These are phyloP conservation scores for Fulica atra DNA, from an alignment of 2,113 vertebrate species.

Conservation along the genomic window DNA sequence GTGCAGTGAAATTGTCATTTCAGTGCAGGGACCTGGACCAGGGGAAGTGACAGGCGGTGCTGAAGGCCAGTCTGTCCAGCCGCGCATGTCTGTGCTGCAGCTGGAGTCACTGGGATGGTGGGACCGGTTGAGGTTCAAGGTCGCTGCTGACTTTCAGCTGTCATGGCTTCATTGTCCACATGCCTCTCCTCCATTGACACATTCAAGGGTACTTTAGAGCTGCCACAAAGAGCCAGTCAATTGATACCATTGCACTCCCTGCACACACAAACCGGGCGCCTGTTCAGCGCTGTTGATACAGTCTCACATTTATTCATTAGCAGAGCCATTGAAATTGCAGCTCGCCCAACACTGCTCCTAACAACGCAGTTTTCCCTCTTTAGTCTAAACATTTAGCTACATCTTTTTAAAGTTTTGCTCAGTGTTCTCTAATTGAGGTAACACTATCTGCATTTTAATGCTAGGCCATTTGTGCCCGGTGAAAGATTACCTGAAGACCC, in stretches of 20 bases:
- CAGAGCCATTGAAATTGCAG: conserved; percentile 60
- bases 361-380: conserved; percentile 61
- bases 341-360: conserved; percentile 33
- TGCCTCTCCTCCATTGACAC: conserved; percentile 67
- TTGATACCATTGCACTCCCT: conserved; percentile 74
- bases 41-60: conserved; percentile 37
- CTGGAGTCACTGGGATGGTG: conserved; percentile 65
- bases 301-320: conserved; percentile 72
- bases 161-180: conserved; percentile 65
- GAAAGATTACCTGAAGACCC: conserved; percentile 70
- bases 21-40: conserved; percentile 13
- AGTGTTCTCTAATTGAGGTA: conserved; percentile 65
- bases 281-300: conserved; percentile 66
- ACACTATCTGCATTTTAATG: conserved; percentile 75
- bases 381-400: conserved; percentile 71
- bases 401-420: conserved; percentile 64
- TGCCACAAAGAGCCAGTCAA: conserved; percentile 71
- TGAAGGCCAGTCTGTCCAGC: conserved; percentile 22
- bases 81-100: conserved; percentile 35
- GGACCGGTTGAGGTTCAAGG: conserved; percentile 72
- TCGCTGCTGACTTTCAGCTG: conserved; percentile 72
- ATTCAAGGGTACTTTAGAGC: conserved; percentile 72
- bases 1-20: conserved; percentile 51
- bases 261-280: conserved; percentile 54
- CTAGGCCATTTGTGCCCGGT: conserved; percentile 46